Evolutionary conservation across 2,888 invertebrate species (phyloP), one percentile per base, ranked within the genome.

Genomic region (Paralinhomoeus sp.): DNA sequence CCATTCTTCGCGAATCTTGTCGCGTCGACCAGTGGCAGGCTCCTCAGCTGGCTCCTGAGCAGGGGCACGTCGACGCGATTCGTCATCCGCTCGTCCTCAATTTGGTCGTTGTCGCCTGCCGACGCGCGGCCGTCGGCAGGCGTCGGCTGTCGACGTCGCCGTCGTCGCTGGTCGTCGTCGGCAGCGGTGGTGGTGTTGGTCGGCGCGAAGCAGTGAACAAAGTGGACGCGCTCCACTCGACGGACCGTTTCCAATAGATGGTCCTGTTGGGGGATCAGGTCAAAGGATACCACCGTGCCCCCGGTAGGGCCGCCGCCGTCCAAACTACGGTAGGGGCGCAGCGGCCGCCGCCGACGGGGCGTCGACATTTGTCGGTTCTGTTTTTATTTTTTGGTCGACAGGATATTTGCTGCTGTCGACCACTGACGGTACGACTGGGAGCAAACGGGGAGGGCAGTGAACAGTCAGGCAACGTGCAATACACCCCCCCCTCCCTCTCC

Each of bases 201-300:
- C 55, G 89, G 76, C 65, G 87, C 65, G 52, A 80, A 45, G 61
- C 81, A 82, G 57, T 80, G 79, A 23, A 89, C 77, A 64, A 89
- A 91, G 63, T 82, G 78, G 41, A 82, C 67, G 9, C 51, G 51
- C 61, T 78, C 77, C 31, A 84, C 83, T 47, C 87, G 74, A 5
- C 84, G 72, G 46, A 91, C 61, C 2, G 82, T 82, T 63, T 89
- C 89, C 47, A 89, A 75, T 7, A 91, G 72, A 33, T 84, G 83
- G 64, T 91, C 91, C 77, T 78, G n/a, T n/a, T n/a, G n/a, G n/a
- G n/a, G n/a, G n/a, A n/a, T n/a, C n/a, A n/a, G n/a, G n/a, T n/a
- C n/a, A n/a, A n/a, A n/a, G n/a, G n/a, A n/a, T n/a, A n/a, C n/a
- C n/a, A n/a, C n/a, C n/a, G n/a, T n/a, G n/a, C n/a, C n/a, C n/a